Evolutionary conservation across 1,140 invertebrate genomes (phyloP), one percentile per base, ranked within the genome.

Genomic region (Venturia canescens): DNA sequence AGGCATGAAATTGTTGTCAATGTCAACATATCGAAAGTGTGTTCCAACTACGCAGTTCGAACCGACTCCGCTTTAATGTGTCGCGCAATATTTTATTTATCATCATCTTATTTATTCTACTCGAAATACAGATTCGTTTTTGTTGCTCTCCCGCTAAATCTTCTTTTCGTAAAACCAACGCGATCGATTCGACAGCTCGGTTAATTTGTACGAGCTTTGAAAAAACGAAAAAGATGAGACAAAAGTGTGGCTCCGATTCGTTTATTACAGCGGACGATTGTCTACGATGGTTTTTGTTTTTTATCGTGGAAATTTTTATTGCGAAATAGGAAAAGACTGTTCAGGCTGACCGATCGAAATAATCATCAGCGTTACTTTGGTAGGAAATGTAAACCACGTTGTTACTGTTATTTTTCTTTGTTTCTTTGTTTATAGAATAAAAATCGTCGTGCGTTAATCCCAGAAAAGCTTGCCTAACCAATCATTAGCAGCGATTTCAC

Each of bases 1-100:
- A 74, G 71, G 71, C 71, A 74, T 74, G 71, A 74, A 44, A 44
- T 38, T 72, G 70, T 57, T 74, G 71, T 74, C 70, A 50, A 72
- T 66, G 38, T 74, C 71, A 74, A 74, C 71, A 74, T 53, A 74
- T 74, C 71, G 44, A 74, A 74, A 74, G 38, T 57, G 71, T 44
- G 38, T 44, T 57, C 71, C 53, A 74, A 74, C 23, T 74, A 74
- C 70, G 21, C 27, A 66, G 23, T 57, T 48, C 23, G 71, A 74
- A 74, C 48, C 57, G 60, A 66, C 27, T 66, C 23, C 11, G 11
- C 38, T 3, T 34, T 72, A 23, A 48, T 26, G 13, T 44, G 38
- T 72, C 38, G 70, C 71, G 23, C 71, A 48, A 48, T 74, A 74
- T 44, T 44, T 44, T 44, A 23, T 66, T 23, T 29, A 26, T 66